A percentile compares a stretch with the other conserved stretches of the same genome.
Conservation (phyloP, 2,888 invertebrate genomes). For the Cantharis rufa region DNA sequence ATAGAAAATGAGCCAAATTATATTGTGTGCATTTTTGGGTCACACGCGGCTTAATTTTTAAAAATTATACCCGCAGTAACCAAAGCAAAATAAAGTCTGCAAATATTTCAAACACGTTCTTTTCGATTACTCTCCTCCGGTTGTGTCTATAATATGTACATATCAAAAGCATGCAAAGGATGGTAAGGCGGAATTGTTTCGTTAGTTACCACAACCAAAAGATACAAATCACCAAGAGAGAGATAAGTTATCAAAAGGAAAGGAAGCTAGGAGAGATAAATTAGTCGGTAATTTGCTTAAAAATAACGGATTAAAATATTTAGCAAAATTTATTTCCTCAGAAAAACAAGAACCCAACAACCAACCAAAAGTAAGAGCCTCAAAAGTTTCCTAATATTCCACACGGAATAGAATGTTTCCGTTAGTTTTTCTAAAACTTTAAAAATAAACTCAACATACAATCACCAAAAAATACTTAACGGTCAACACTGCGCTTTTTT, state of each 20-base stretch:
- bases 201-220: not conserved
- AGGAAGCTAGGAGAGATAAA: not conserved
- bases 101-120: not conserved
- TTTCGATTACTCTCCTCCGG: not conserved
- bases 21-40: not conserved
- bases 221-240: not conserved
- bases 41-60: conserved; percentile 22
- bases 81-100: conserved; percentile 1
- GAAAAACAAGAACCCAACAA: conserved; percentile 5
- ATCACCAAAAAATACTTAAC: conserved; percentile 2
- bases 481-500: not conserved
- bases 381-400: not conserved
- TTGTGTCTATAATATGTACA: conserved; percentile 6
- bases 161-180: conserved; percentile 15
- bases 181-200: conserved; percentile 5
- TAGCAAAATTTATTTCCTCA: not conserved
- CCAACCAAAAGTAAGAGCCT: conserved; percentile 1
- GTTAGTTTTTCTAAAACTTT: not conserved
- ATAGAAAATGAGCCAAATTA: conserved; percentile 24
- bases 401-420: not conserved
- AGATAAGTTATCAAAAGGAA: not conserved
- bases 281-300: not conserved
- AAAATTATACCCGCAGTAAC: conserved; percentile 24
- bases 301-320: not conserved
- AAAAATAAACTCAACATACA: conserved; percentile 2